phyloP scores from a whole-genome alignment of 2,113 vertebrate genomes.

The Muscicapa adusta region DNA sequence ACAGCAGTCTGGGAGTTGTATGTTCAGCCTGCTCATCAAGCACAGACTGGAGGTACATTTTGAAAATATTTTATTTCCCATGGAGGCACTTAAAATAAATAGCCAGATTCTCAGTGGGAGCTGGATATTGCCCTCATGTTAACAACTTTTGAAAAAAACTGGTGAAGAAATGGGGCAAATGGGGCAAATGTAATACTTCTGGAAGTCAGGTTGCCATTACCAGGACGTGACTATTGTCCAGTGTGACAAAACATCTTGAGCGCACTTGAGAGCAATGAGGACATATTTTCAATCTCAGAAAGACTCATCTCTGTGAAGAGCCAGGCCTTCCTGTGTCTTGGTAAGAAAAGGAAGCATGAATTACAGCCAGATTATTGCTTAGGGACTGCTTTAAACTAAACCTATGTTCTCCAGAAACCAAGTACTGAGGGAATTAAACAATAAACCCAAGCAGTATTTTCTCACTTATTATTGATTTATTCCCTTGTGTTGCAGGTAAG shows the following conservation, averaged over 20 bases:
- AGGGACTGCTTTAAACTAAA: constrained; percentile 47
- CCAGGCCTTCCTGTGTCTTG: background rate
- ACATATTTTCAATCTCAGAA: background rate
- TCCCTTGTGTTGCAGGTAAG: background rate
- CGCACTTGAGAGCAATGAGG: background rate
- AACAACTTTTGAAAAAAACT: background rate
- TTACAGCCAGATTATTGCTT: constrained; percentile 4
- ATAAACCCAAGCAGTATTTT: constrained; percentile 48
- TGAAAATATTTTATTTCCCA: constrained; percentile 24
- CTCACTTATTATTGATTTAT: constrained; percentile 24
- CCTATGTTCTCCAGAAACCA: constrained; percentile 38
- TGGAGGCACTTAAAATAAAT: background rate
- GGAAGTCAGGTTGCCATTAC: background rate
- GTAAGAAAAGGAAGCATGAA: background rate
- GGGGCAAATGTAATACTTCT: background rate
- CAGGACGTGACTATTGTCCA: background rate
- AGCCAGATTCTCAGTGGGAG: background rate
- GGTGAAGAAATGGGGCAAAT: background rate
- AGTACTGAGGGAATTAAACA: constrained; percentile 25
- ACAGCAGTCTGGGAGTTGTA: background rate
- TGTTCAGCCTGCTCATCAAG: background rate
- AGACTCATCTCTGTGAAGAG: background rate
- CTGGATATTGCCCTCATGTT: background rate
- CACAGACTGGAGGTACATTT: background rate
- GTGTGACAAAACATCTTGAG: background rate